Conservation (phyloP, 2,113 vertebrate species). For the Uria lomvia region DNA sequence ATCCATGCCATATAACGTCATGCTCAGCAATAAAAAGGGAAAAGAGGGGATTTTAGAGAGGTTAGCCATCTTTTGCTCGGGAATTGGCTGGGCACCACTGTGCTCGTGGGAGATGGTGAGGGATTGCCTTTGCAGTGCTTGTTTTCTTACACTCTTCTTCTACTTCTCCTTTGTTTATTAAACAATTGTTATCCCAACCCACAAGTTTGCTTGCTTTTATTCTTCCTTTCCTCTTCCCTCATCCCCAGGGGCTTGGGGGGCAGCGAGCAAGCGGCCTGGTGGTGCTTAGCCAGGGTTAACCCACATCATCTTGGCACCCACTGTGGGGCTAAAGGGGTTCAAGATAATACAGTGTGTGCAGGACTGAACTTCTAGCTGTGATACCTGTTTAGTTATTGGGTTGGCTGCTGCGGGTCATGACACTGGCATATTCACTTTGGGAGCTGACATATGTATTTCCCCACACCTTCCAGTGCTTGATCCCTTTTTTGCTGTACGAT, state of each 20-base stretch:
- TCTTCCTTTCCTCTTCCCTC: not conserved
- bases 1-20: not conserved
- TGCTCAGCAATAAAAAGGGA: not conserved
- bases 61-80: not conserved
- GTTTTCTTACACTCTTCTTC: not conserved
- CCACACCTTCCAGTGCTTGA: not conserved
- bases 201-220: not conserved
- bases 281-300: not conserved
- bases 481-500: not conserved
- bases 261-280: accelerated
- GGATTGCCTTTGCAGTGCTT: not conserved
- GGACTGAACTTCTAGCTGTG: not conserved
- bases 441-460: not conserved
- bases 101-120: not conserved
- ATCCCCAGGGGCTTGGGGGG: not conserved
- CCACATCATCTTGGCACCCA: not conserved
- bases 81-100: not conserved
- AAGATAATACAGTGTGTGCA: not conserved
- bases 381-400: not conserved
- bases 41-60: not conserved
- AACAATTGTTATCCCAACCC: not conserved
- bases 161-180: not conserved
- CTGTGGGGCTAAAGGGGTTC: not conserved
- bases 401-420: not conserved
- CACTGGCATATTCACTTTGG: not conserved